Conservation (phyloP, 2,888 invertebrate genomes). For the Nipponacmea schrenckii region DNA sequence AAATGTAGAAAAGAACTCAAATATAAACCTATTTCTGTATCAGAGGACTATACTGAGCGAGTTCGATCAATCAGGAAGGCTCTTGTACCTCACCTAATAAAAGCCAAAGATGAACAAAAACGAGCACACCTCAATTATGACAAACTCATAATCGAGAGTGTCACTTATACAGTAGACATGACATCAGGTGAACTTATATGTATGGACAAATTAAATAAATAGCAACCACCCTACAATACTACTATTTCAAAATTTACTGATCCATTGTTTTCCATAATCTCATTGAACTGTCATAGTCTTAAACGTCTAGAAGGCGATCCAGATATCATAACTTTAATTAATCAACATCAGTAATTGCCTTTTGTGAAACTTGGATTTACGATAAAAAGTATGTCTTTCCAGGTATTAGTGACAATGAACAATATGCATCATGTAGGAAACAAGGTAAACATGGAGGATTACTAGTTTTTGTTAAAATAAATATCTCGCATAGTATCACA, state of each 20-base stretch:
- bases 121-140: background rate
- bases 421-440: too few species aligned
- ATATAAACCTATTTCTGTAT: background rate
- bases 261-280: too few species aligned
- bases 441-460: slow-evolving; percentile 4
- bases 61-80: background rate
- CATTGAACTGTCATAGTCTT: too few species aligned
- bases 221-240: too few species aligned
- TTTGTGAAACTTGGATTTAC: too few species aligned
- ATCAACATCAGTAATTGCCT: too few species aligned
- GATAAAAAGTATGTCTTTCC: too few species aligned
- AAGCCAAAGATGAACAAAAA: background rate
- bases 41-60: background rate
- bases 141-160: background rate
- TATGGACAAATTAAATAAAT: too few species aligned
- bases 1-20: background rate
- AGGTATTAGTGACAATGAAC: too few species aligned
- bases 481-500: background rate
- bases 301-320: too few species aligned
- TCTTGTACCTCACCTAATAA: background rate
- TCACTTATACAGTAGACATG: background rate
- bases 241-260: too few species aligned
- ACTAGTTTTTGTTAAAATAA: background rate
- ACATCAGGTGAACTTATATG: background rate
- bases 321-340: too few species aligned